Base-by-base conservation (phyloP, 1,140 invertebrate species). In the Drosophila quadrilineata region DNA sequence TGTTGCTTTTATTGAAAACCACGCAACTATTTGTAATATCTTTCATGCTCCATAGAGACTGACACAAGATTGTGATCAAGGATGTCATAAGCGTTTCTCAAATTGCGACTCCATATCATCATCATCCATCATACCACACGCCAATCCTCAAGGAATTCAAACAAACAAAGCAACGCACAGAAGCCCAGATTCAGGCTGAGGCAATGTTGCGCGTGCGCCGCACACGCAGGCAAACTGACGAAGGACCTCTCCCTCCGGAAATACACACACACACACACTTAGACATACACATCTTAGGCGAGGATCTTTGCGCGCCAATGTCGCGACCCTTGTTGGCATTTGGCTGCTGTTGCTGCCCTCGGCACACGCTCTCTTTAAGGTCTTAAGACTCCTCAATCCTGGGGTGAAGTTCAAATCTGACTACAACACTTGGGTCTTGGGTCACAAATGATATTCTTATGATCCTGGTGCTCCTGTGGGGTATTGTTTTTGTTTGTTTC, bases 31-130 rank as follows among this genome's bases (percentile, higher is more conserved):
- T n/a, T n/a, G n/a, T n/a, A 67, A 49, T 48, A 46, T 71, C 46
- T 53, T 49, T 52, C 60, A 73, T 58, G 73, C 52, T 54, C 38
- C 29, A 56, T 59, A 35, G 52, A 67, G 28, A 84, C 43, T 73
- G 69, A 72, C 77, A 82, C 73, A 82, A 82, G 77, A 82, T 82
- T 82, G 53, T 84, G 73, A 82, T 76, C 72, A 46, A 56, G 49
- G 49, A 59, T n/a, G n/a, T n/a, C 43, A 63, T 57, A 64, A 59
- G 56, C 46, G 64, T 73, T 62, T 54, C 40, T 70, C 49, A 36
- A 41, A 84, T 73, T 58, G 84, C 48, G 84, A 73, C n/a, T n/a
- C n/a, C n/a, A n/a, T n/a, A n/a, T n/a, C n/a, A n/a, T n/a, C n/a
- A n/a, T n/a, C n/a, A 84, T 82, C 77, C 73, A 84, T 82, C 79